phyloP scores from a whole-genome alignment of 1,140 invertebrate genomes.

The Bradynema listronoti region DNA sequence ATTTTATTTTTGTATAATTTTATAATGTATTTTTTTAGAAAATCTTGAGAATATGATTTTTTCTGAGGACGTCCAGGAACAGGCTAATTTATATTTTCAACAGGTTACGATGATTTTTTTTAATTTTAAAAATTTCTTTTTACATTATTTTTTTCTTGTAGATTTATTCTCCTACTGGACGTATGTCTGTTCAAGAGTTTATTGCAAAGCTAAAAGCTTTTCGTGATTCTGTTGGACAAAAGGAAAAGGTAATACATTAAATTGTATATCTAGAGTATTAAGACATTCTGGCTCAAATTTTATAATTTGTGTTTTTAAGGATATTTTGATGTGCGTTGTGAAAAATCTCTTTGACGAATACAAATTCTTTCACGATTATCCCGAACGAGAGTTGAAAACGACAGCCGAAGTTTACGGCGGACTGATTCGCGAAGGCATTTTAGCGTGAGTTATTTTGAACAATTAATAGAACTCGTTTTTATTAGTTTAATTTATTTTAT shows the following conservation, averaged over 20 bases:
- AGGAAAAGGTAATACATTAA: conserved; percentile 27
- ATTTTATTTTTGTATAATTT: too few relatives aligned
- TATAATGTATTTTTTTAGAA: conserved; percentile 19
- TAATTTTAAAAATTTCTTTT: conserved; percentile 6
- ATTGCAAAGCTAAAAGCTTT: conserved; percentile 38
- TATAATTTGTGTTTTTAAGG: conserved; percentile 22
- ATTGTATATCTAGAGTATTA: conserved; percentile 1
- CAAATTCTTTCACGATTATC: conserved; percentile 94
- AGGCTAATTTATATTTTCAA: conserved; percentile 45
- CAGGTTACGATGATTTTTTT: conserved; percentile 20
- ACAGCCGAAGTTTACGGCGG: conserved; percentile 96
- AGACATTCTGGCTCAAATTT: background rate
- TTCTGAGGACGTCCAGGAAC: conserved; percentile 38
- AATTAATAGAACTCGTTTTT: conserved; percentile 2
- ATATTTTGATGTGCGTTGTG: conserved; percentile 93
- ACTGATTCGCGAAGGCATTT: conserved; percentile 81
- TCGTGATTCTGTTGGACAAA: conserved; percentile 16
- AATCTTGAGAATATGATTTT: conserved; percentile 33
- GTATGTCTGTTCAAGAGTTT: conserved; percentile 39
- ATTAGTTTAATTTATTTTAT: background rate
- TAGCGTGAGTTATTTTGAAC: conserved; percentile 61
- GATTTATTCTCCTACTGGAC: conserved; percentile 40
- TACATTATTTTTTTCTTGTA: conserved; percentile 12
- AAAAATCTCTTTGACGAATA: conserved; percentile 97
- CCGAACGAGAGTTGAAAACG: conserved; percentile 90